Evolutionary conservation across 2,888 invertebrate genomes (phyloP), one percentile per base, ranked within the genome.

Genomic region (Labia minor): DNA sequence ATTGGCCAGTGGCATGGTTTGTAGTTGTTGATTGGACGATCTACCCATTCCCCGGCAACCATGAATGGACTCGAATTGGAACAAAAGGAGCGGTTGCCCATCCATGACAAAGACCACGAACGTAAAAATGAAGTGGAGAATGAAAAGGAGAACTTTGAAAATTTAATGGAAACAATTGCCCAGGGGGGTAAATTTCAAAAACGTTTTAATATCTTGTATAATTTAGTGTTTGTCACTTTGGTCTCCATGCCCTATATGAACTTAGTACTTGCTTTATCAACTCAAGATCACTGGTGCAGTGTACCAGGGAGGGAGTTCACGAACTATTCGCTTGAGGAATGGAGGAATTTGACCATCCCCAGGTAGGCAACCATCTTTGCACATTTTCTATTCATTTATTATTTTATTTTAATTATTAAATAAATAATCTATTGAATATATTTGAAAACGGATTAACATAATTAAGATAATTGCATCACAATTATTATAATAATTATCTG

Each of bases 211-310:
- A 72, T 76, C 20, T 72, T 82, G 0, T 81, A 81, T 71, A 79
- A 83, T 64, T 77, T 78, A 61, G 74, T 79, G 1, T 73, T 82
- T 63, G 76, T 81, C 20, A 74, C 79, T 64, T 76, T 78, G 21
- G 77, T 79, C 1, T 79, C 81, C 21, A 78, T 83, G 77, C 76
- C 80, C 21, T 81, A 81, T 71, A 79, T 82, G 76, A 83, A 81
- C 72, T 76, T 81, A 10, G 78, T 83, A 33, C 74, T 84, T 71
- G 80, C 81, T 19, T 73, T 84, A 66, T 79, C 81, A 67, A 78
- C 81, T 65, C 83, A 84, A 2, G 80, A 83, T 63, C 83, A 84
- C 73, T 83, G 82, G 82, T 85, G 85, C 70, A 74, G 76, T 65
- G 82, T 84, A 16, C 80, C 82, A 1, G 82, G 83, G 21, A 74